phyloP scores from a whole-genome alignment of 1,140 invertebrate species.

The Drosophila pruinosa region DNA sequence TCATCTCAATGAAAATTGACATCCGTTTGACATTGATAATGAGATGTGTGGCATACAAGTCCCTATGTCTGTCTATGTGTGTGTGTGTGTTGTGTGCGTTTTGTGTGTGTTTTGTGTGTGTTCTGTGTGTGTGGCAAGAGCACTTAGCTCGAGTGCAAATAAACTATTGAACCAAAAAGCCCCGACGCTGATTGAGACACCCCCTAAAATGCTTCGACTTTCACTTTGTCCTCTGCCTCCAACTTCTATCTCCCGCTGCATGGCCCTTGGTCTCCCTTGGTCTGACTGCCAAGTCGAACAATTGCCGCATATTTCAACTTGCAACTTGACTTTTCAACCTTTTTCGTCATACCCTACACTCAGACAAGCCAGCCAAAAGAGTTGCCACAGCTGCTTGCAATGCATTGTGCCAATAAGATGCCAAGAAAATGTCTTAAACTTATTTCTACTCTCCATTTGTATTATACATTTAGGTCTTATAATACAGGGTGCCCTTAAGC shows the following conservation, averaged over 20 bases:
- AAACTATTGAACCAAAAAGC: slow-evolving; percentile 49
- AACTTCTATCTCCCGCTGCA: neutral
- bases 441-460: no score
- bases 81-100: neutral
- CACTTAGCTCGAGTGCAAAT: slow-evolving; percentile 40
- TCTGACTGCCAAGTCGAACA: slow-evolving; percentile 47
- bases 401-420: no score
- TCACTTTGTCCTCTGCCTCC: slow-evolving; percentile 21
- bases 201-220: slow-evolving; percentile 39
- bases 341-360: slow-evolving; percentile 20
- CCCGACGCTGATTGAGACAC: slow-evolving; percentile 21
- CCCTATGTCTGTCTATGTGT: neutral
- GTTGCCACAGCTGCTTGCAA: neutral
- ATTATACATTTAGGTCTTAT: no score
- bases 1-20: slow-evolving; percentile 71
- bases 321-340: slow-evolving; percentile 74
- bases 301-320: slow-evolving; percentile 76
- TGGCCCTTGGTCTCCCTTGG: neutral
- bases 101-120: slow-evolving; percentile 1
- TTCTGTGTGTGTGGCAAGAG: slow-evolving; percentile 9
- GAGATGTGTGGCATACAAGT: slow-evolving; percentile 37
- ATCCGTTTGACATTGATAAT: slow-evolving; percentile 79
- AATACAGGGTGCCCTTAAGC: neutral
- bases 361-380: neutral
- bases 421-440: no score